Evolutionary conservation across 64 coral and sea anemone genomes (phyloP), one percentile per base, ranked within the genome.

Genomic region (Stichodactyla helianthus): DNA sequence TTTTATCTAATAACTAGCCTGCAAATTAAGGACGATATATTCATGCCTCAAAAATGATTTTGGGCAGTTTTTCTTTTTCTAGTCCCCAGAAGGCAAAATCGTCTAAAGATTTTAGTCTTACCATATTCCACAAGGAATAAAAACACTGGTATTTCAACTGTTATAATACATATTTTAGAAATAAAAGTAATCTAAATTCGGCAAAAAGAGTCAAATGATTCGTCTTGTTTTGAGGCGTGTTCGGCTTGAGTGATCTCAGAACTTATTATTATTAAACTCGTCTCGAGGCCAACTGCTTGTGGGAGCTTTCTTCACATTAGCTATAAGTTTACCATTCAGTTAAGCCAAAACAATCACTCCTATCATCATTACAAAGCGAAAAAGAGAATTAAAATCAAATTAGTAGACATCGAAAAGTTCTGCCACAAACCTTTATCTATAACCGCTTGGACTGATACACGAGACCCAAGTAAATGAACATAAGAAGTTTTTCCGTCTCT

Each of bases 41-140:
- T 99, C 95, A n/a, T 99, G 97, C 60, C 82, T 85, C 55, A 98
- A 98, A 17, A 94, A 79, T 84, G 94, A 65, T 65, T 65, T 65
- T n/a, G 18, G 19, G 10, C 62, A 18, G 62, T 18, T 18, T 65
- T 65, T 20, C 19, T 65, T n/a, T 22, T 7, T 17, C 4, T 0
- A n/a, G 19, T 22, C 22, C 7, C 35, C 35, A 44, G 35, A 44
- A 44, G 35, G 35, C 35, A 44, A 44, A 44, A 44, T 44, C 35
- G 35, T 44, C 35, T 44, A 44, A 44, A 44, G 35, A 44, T 44
- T 44, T 44, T 44, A 44, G 35, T 44, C 35, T 44, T 44, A 44
- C 2, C 35, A 0, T 1, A 44, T 44, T 44, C 35, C 35, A 3
- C 35, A 44, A 44, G 35, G 0, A 1, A 44, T 44, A 44, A 44